Conservation (phyloP, 2,797 vertebrate genomes). For the Cryptoprocta ferox region DNA sequence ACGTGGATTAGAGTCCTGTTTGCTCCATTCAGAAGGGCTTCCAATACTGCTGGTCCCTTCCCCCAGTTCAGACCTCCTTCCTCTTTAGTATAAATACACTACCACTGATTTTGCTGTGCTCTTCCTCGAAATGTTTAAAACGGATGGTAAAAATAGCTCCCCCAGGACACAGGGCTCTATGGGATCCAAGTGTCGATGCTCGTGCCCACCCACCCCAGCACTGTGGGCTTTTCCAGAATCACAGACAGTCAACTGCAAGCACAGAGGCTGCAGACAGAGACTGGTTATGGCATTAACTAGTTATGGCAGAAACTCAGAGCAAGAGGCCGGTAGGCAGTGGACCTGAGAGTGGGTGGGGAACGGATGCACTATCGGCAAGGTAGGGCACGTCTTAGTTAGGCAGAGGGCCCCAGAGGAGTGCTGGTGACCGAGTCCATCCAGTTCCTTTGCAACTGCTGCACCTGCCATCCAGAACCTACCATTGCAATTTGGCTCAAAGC, state of each 20-base stretch:
- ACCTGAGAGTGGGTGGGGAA: not conserved
- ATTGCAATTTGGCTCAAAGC: not conserved
- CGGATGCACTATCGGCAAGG: not conserved
- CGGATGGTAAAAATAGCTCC: slow-evolving; percentile 51
- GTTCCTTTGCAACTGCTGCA: not conserved
- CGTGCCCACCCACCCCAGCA: not conserved
- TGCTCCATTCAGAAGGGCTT: slow-evolving; percentile 48
- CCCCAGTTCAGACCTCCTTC: slow-evolving; percentile 31
- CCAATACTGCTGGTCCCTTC: not conserved
- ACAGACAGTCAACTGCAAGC: slow-evolving; percentile 38
- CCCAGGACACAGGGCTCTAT: slow-evolving; percentile 38
- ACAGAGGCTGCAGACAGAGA: slow-evolving; percentile 46
- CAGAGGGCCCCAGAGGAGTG: slow-evolving; percentile 27
- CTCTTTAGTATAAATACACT: slow-evolving; percentile 22
- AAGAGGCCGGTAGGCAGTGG: not conserved
- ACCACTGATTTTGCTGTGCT: not conserved
- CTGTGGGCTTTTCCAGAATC: slow-evolving; percentile 56
- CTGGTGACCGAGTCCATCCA: not conserved
- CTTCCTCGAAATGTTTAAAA: slow-evolving; percentile 38
- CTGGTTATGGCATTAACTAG: not conserved
- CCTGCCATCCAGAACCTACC: not conserved
- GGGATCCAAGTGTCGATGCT: not conserved
- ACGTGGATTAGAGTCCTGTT: slow-evolving; percentile 20
- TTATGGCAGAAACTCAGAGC: slow-evolving; percentile 45
- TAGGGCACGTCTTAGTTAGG: slow-evolving; percentile 8